Conservation (phyloP, 1,140 invertebrate genomes). For the Drosophila seguyi region DNA sequence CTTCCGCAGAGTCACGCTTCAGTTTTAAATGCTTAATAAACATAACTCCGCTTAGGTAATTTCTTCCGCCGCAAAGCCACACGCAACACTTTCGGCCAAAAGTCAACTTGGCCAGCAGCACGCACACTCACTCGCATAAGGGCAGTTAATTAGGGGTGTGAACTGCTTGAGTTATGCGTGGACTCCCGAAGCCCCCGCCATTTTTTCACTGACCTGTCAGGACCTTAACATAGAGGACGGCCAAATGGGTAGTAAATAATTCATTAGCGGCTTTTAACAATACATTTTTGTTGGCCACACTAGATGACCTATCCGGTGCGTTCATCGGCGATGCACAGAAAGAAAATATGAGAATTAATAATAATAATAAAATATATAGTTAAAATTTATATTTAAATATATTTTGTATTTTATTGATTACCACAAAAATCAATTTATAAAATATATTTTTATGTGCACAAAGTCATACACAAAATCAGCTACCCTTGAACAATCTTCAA, state of each 20-base stretch:
- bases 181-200: constrained; percentile 34
- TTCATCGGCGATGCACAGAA: not conserved
- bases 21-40: constrained; percentile 74
- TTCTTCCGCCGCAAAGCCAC: constrained; percentile 46
- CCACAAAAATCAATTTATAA: not conserved
- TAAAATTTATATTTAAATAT: too few relatives aligned
- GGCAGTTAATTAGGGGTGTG: constrained; percentile 84
- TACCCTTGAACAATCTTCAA: too few relatives aligned
- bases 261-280: constrained; percentile 84
- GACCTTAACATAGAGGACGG: constrained; percentile 42
- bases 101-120: constrained; percentile 66
- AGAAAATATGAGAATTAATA: too few relatives aligned
- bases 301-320: constrained; percentile 45
- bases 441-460: not conserved
- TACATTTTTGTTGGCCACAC: constrained; percentile 68
- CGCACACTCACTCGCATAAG: constrained; percentile 50
- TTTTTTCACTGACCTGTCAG: constrained; percentile 31
- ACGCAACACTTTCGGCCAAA: constrained; percentile 59
- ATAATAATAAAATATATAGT: too few relatives aligned
- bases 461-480: too few relatives aligned
- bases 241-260: constrained; percentile 79
- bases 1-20: constrained; percentile 33
- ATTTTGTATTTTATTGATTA: not conserved
- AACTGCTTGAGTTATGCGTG: constrained; percentile 83
- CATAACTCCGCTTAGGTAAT: constrained; percentile 64